Evolutionary conservation across 2,113 vertebrate species (phyloP).

Genomic region (Holacanthus passer): DNA sequence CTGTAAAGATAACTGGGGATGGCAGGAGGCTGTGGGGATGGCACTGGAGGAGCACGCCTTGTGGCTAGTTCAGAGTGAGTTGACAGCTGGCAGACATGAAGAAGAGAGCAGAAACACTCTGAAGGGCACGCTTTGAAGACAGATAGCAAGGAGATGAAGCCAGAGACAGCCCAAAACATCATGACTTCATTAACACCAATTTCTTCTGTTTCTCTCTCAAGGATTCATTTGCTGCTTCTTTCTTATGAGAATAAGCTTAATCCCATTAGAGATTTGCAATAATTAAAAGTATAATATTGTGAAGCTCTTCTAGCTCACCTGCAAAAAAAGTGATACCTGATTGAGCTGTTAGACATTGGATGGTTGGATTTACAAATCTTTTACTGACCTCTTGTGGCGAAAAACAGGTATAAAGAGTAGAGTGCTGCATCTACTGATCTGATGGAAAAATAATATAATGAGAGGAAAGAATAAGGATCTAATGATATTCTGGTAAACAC

Average conservation of each 20-base stretch:
- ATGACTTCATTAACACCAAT: slow-evolving; percentile 49
- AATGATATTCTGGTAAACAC: background rate
- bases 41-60: slow-evolving; percentile 42
- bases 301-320: background rate
- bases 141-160: slow-evolving; percentile 13
- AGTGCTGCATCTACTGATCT: background rate
- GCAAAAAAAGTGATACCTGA: background rate
- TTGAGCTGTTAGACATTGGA: background rate
- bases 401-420: background rate
- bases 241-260: background rate
- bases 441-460: background rate
- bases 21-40: slow-evolving; percentile 55
- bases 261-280: slow-evolving; percentile 1
- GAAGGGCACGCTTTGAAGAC: slow-evolving; percentile 53
- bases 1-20: slow-evolving; percentile 65
- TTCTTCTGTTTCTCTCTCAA: slow-evolving; percentile 33
- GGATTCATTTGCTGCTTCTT: slow-evolving; percentile 6
- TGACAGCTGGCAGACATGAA: slow-evolving; percentile 60
- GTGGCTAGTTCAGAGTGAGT: slow-evolving; percentile 45
- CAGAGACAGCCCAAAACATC: slow-evolving; percentile 43
- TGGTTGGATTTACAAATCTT: background rate
- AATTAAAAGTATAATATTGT: slow-evolving; percentile 2
- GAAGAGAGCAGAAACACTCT: slow-evolving; percentile 25
- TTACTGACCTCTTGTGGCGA: slow-evolving; percentile 72
- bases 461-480: background rate